Percentiles rank a stretch among this genome's conserved stretches.
These are phyloP conservation scores for Grammomys surdaster DNA, from an alignment of 2,113 vertebrate species.

Conservation along the genomic window DNA sequence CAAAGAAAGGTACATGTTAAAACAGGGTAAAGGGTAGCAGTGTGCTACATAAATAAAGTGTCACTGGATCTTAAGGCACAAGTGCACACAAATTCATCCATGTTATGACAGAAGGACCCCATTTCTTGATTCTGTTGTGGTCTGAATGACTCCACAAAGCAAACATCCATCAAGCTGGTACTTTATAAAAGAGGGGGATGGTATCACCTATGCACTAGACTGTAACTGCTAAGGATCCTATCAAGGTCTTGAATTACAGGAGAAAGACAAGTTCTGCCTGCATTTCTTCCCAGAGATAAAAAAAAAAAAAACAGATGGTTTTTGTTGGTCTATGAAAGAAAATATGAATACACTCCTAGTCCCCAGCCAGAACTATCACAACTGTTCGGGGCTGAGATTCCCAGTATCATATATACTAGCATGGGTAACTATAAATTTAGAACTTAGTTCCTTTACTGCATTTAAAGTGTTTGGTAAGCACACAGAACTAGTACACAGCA, in stretches of 20 bases:
- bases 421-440: slow-evolving; percentile 28
- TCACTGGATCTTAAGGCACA: slow-evolving; percentile 42
- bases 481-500: slow-evolving; percentile 20
- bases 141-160: slow-evolving; percentile 21
- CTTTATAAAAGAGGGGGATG: background rate
- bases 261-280: slow-evolving; percentile 55
- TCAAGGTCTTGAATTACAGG: slow-evolving; percentile 54
- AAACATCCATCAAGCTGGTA: slow-evolving; percentile 51
- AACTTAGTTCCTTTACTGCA: slow-evolving; percentile 44
- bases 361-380: background rate
- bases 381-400: slow-evolving; percentile 31
- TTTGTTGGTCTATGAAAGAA: slow-evolving; percentile 24
- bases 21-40: background rate
- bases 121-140: slow-evolving; percentile 56
- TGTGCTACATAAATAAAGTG: slow-evolving; percentile 53
- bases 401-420: background rate
- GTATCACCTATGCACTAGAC: background rate
- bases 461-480: slow-evolving; percentile 20
- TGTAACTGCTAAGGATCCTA: slow-evolving; percentile 40
- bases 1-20: slow-evolving; percentile 56
- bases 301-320: background rate
- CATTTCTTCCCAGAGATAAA: slow-evolving; percentile 40
- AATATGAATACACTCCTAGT: background rate
- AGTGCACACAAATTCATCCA: slow-evolving; percentile 34
- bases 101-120: slow-evolving; percentile 27